Evolutionary conservation across 2,888 invertebrate species (phyloP).

Genomic region (Nephrotoma appendiculata): DNA sequence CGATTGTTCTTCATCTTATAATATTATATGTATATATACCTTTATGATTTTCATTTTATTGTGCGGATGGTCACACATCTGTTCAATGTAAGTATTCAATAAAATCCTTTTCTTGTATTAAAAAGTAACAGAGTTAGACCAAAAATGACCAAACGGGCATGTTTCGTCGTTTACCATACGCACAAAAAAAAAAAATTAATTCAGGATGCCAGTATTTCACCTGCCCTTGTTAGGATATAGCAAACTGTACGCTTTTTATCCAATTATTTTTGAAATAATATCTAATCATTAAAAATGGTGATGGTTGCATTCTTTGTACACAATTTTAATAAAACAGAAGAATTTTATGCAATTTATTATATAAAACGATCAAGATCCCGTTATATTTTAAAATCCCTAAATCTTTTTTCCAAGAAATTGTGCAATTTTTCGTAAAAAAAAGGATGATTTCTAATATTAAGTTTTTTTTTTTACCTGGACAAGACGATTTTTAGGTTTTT

Average conservation of each 20-base stretch:
- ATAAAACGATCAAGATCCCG: not conserved
- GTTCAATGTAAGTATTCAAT: not conserved
- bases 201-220: not conserved
- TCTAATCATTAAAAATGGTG: not conserved
- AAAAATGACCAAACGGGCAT: not conserved
- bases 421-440: not conserved
- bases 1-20: not conserved
- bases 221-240: not conserved
- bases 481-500: not conserved
- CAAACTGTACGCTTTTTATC: not conserved
- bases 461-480: not conserved
- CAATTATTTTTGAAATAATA: not conserved
- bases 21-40: not conserved
- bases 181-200: no score
- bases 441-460: not conserved
- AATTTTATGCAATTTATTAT: not conserved
- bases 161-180: no score
- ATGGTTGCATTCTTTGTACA: not conserved
- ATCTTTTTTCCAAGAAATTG: not conserved
- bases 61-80: not conserved
- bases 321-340: not conserved
- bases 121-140: not conserved
- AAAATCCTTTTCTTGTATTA: not conserved
- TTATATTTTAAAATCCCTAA: not conserved
- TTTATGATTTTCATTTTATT: not conserved